phyloP scores from a whole-genome alignment of 2,888 invertebrate genomes.

The Melipona beecheii region DNA sequence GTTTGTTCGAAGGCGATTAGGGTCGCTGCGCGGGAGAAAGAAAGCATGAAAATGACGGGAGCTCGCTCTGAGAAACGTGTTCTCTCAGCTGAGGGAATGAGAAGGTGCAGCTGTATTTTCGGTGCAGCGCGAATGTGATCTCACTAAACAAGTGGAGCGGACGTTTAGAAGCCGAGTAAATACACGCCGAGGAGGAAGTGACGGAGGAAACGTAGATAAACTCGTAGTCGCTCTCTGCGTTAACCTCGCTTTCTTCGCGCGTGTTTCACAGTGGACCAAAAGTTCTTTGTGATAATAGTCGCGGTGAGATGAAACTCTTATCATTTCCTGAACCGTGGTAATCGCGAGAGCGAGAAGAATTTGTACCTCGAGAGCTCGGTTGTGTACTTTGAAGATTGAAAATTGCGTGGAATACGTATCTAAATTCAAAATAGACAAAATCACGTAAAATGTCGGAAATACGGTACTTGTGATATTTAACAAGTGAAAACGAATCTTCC shows the following conservation, averaged over 20 bases:
- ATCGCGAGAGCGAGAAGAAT: not conserved
- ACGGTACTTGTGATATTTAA: too few relatives aligned
- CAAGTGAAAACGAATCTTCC: too few relatives aligned
- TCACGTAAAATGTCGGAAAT: too few relatives aligned
- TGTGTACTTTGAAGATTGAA: too few relatives aligned
- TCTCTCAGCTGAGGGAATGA: not conserved
- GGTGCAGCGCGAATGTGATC: slow-evolving; percentile 32
- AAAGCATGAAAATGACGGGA: not conserved
- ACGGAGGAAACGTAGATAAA: slow-evolving; percentile 23
- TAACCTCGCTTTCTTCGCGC: slow-evolving; percentile 2
- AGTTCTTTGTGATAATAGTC: not conserved
- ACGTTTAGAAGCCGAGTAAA: slow-evolving; percentile 36
- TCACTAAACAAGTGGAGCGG: slow-evolving; percentile 34
- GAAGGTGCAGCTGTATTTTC: slow-evolving; percentile 35
- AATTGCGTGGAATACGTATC: too few relatives aligned
- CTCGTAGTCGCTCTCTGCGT: slow-evolving; percentile 2
- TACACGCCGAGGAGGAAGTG: slow-evolving; percentile 36
- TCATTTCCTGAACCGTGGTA: not conserved
- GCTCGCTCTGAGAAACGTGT: slow-evolving; percentile 9
- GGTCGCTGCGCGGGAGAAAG: not conserved
- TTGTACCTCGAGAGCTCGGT: not conserved
- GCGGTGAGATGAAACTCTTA: not conserved
- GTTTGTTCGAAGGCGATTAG: slow-evolving; percentile 16
- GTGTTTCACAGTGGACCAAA: not conserved
- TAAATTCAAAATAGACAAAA: too few relatives aligned